A percentile compares a stretch with the other conserved stretches of the same genome.
phyloP scores from a whole-genome alignment of 1,140 invertebrate genomes.

The Drosophila truncata region DNA sequence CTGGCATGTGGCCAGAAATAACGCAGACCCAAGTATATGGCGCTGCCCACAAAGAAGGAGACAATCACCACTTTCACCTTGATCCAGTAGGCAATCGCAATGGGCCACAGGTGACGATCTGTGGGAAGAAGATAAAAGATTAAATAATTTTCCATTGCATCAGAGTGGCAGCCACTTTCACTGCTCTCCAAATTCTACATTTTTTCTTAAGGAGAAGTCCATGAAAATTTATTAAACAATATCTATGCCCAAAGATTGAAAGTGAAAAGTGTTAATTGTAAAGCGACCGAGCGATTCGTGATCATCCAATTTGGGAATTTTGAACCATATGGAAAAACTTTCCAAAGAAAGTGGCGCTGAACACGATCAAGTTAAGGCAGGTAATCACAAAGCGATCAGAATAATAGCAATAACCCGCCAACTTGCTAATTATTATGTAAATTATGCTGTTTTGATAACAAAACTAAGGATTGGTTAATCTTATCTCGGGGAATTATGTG shows the following conservation, averaged over 20 bases:
- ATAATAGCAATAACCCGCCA: conserved; percentile 33
- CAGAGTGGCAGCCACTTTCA: conserved; percentile 50
- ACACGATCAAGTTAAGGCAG: conserved; percentile 28
- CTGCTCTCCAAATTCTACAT: conserved; percentile 45
- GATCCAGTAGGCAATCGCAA: conserved; percentile 81
- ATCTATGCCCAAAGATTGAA: conserved; percentile 60
- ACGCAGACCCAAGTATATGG: conserved; percentile 71
- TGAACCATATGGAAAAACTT: conserved; percentile 59
- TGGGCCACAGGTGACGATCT: conserved; percentile 73
- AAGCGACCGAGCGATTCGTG: conserved; percentile 46
- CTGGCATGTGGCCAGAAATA: conserved; percentile 64
- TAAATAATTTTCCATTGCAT: conserved; percentile 59
- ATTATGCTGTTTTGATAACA: conserved; percentile 2
- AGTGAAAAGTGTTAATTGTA: conserved; percentile 83
- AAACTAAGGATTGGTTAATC: conserved; percentile 18
- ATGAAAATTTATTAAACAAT: conserved; percentile 58
- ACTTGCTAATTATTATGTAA: conserved; percentile 48
- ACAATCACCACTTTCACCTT: conserved; percentile 83
- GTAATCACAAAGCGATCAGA: conserved; percentile 47
- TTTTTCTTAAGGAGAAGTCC: conserved; percentile 27
- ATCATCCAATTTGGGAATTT: conserved; percentile 58
- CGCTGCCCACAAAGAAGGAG: conserved; percentile 79
- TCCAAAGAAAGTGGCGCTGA: conserved; percentile 72
- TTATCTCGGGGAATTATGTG: background rate
- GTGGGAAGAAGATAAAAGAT: conserved; percentile 23